Conservation (phyloP, 2,797 vertebrate genomes). For the Morus bassanus region DNA sequence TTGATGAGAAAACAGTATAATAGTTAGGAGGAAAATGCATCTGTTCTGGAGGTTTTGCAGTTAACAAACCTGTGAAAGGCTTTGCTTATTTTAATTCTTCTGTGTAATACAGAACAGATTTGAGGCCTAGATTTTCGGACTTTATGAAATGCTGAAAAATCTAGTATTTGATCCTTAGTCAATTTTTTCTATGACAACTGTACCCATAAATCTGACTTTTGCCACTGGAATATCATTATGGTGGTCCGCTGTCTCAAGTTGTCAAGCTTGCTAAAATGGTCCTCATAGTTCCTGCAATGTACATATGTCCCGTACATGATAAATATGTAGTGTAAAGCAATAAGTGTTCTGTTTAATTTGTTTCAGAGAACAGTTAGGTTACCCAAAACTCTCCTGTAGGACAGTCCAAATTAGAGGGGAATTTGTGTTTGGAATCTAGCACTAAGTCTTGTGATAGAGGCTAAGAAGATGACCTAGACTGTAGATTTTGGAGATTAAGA, state of each 20-base stretch:
- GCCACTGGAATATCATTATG: not conserved
- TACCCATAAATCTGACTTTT: not conserved
- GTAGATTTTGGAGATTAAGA: not conserved
- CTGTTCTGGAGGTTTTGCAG: not conserved
- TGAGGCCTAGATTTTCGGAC: not conserved
- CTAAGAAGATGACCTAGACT: not conserved
- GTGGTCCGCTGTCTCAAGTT: not conserved
- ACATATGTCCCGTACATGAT: not conserved
- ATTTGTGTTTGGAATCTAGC: not conserved
- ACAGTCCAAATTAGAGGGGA: not conserved
- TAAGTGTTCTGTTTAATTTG: not conserved
- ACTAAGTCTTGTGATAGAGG: not conserved
- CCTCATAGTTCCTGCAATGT: not conserved
- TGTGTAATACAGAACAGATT: not conserved
- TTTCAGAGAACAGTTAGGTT: not conserved
- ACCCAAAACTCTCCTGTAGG: not conserved
- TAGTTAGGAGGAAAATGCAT: not conserved
- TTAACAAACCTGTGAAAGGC: not conserved
- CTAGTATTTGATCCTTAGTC: not conserved
- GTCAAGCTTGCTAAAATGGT: not conserved
- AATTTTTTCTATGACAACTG: not conserved
- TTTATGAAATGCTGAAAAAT: not conserved
- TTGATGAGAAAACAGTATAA: not conserved
- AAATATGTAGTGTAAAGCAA: not conserved
- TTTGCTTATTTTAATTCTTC: not conserved